phyloP scores from a whole-genome alignment of 2,888 invertebrate genomes.

The Thymelicus sylvestris region DNA sequence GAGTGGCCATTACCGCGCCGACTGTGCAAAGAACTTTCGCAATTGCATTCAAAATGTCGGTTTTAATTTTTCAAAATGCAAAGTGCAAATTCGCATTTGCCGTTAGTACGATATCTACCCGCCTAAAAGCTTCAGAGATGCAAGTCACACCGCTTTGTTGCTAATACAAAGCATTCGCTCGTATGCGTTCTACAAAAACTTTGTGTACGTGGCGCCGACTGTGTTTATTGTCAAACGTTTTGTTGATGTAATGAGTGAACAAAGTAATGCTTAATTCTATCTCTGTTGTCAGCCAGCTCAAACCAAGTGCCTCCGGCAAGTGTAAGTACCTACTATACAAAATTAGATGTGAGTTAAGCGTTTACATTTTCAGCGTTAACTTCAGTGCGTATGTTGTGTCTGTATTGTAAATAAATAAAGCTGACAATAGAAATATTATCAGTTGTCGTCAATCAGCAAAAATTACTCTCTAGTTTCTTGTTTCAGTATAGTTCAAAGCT shows the following conservation, averaged over 20 bases:
- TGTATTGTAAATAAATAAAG: no score
- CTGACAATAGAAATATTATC: no score
- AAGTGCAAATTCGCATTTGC: constrained; percentile 79
- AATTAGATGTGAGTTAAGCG: no score
- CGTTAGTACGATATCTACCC: constrained; percentile 72
- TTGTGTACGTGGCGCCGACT: constrained; percentile 50
- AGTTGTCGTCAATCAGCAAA: no score
- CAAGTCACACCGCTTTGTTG: constrained; percentile 72
- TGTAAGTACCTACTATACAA: background rate
- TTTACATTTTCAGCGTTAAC: no score
- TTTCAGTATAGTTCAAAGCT: no score
- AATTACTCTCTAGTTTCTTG: no score
- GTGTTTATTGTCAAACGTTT: constrained; percentile 28
- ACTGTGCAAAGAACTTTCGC: constrained; percentile 74
- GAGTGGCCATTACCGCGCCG: constrained; percentile 80
- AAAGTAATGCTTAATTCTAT: constrained; percentile 19
- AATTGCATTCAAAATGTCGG: constrained; percentile 80
- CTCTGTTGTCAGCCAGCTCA: background rate
- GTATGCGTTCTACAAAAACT: constrained; percentile 71
- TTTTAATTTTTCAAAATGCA: constrained; percentile 82
- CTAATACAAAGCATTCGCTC: constrained; percentile 74
- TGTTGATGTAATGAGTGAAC: constrained; percentile 29
- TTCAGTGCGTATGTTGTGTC: no score
- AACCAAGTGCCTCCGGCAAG: background rate
- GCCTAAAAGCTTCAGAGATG: constrained; percentile 76